phyloP scores from a whole-genome alignment of 1,140 invertebrate species.

The Bombus balteatus region DNA sequence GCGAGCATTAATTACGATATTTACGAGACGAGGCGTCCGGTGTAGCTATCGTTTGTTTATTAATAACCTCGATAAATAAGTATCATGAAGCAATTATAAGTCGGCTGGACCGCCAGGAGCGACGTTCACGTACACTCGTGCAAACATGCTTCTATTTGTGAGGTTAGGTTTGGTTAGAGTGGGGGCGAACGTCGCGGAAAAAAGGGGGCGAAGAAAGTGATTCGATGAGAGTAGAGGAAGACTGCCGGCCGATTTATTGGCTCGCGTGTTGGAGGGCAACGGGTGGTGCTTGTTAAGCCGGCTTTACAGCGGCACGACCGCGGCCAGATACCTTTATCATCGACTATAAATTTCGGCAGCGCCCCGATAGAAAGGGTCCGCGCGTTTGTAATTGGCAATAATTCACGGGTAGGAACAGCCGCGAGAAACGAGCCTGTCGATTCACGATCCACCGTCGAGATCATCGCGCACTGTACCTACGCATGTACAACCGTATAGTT shows the following conservation, averaged over 20 bases:
- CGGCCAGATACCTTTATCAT: slow-evolving; percentile 72
- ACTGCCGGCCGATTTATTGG: slow-evolving; percentile 69
- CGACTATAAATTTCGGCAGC: slow-evolving; percentile 75
- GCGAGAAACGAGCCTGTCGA: slow-evolving; percentile 23
- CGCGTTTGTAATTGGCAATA: slow-evolving; percentile 68
- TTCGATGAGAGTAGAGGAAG: slow-evolving; percentile 25
- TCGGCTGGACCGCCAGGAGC: slow-evolving; percentile 3
- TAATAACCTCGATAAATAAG: slow-evolving; percentile 51
- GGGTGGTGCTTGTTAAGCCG: slow-evolving; percentile 69
- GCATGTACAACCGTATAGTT: background rate
- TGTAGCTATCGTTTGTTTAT: slow-evolving; percentile 37
- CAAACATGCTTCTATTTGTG: background rate
- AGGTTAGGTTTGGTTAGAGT: background rate
- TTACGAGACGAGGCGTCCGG: slow-evolving; percentile 9
- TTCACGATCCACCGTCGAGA: slow-evolving; percentile 15
- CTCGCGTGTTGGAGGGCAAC: slow-evolving; percentile 65
- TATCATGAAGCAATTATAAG: slow-evolving; percentile 33
- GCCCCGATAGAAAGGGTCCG: slow-evolving; percentile 41
- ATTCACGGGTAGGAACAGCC: slow-evolving; percentile 46
- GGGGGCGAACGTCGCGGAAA: background rate
- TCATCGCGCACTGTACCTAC: background rate
- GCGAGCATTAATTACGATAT: slow-evolving; percentile 47
- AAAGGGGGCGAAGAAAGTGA: slow-evolving; percentile 20
- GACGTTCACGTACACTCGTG: background rate
- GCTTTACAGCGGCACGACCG: slow-evolving; percentile 60